Base-by-base conservation (phyloP, 2,797 vertebrate species). In the Sebastes steindachneri region DNA sequence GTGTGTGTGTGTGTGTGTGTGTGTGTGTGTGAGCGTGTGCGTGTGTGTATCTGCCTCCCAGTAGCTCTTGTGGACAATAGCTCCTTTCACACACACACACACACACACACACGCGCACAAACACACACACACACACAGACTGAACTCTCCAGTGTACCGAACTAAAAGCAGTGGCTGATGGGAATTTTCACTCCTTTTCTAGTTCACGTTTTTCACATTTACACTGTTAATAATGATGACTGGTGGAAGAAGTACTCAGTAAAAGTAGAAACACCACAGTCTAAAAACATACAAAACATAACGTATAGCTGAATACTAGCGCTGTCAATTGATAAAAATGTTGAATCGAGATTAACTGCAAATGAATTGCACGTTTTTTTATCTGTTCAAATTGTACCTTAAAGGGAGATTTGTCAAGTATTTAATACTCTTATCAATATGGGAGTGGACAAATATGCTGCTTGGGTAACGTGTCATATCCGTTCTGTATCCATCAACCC, bases 81-180 rank as follows among this genome's bases (percentile, higher is more conserved):
- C 11, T 65, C 59, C 80, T 83, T 83, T 85, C 66, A 70, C 75
- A 29, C 33, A 58, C 28, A 21, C 57, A 64, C 68, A 31, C 31
- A 31, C 31, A 33, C 9, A 31, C 0, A 29, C 37, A 72, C 66
- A 73, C 48, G 54, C 26, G 4, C 75, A 29, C 33, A 58, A 19
- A 21, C 57, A 64, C 68, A 31, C 31, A 31, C 31, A 33, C 9
- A 31, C 0, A 29, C 37, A 72, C 66, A 73, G 4, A 26, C 1
- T 35, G 35, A 35, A 35, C 35, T 35, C 54, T 48, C 41, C 76
- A 69, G 10, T 45, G 57, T 25, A 25, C 41, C 51, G n/a, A 41
- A 63, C 37, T 60, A 45, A 59, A 54, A 54, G 25, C 65, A 51
- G 80, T n/a, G 23, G 25, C 73, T 53, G 62, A 65, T 63, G 75